Percentiles rank a stretch among this genome's conserved stretches.
Evolutionary conservation across 2,797 vertebrate species (phyloP).

Genomic region (Naso thynnoides): DNA sequence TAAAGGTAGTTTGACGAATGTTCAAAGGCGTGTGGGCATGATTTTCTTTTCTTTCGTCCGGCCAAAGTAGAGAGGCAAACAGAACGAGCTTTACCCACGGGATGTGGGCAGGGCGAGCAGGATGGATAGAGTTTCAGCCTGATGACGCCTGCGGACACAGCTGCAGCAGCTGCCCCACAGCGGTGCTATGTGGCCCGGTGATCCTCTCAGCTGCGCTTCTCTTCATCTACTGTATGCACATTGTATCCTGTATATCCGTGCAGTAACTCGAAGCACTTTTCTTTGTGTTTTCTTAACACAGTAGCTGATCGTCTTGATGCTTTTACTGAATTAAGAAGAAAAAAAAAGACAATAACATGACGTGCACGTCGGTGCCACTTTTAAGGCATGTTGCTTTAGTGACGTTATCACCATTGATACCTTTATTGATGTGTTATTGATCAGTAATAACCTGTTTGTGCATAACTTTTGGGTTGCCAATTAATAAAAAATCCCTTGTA

Average conservation of each 20-base stretch:
- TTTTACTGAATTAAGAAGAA: not conserved
- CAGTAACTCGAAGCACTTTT: not conserved
- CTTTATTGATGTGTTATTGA: not conserved
- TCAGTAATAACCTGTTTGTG: not conserved
- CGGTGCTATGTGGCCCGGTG: constrained; percentile 19
- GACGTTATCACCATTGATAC: not conserved
- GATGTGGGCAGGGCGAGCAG: constrained; percentile 80
- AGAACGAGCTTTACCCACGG: constrained; percentile 59
- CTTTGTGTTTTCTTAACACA: not conserved
- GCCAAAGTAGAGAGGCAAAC: constrained; percentile 58
- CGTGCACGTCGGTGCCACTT: not conserved
- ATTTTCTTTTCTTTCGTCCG: constrained; percentile 33
- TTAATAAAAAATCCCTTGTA: not conserved
- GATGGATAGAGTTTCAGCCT: constrained; percentile 78
- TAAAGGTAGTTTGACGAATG: no score
- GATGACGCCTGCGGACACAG: constrained; percentile 79
- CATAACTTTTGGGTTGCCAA: not conserved
- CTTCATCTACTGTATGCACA: constrained; percentile 20
- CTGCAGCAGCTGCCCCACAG: constrained; percentile 67
- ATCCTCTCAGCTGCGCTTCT: not conserved
- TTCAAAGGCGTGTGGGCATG: not conserved
- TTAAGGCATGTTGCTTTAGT: not conserved
- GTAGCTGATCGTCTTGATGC: not conserved
- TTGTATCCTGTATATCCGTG: constrained; percentile 1
- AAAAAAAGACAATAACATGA: not conserved